Conservation (phyloP, 2,797 vertebrate genomes). For the Chelidonichthys spinosus region DNA sequence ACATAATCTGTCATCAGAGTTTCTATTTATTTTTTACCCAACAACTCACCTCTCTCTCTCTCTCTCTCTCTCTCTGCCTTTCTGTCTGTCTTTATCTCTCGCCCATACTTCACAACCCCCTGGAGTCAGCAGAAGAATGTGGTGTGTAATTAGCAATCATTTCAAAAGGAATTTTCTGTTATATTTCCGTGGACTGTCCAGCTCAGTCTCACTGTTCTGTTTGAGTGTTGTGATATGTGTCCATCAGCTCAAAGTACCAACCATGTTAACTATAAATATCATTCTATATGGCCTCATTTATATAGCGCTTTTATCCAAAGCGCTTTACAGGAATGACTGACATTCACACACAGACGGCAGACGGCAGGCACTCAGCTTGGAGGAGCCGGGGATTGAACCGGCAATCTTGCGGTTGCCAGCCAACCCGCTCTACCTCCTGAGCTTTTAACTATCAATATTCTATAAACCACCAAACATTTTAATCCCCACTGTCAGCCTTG, state of each 20-base stretch:
- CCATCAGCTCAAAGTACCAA: constrained; percentile 1
- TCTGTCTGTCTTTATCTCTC: constrained; percentile 32
- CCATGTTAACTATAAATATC: constrained; percentile 6
- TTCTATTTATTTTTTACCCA: constrained; percentile 16
- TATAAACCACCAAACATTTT: no score
- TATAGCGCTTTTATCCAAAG: no score
- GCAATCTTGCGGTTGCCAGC: no score
- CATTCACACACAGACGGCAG: no score
- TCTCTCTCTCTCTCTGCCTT: background rate
- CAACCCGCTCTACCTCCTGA: no score
- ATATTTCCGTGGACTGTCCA: constrained; percentile 43
- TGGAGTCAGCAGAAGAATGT: constrained; percentile 58
- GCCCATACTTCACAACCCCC: constrained; percentile 61
- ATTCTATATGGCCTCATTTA: no score
- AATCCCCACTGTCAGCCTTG: no score
- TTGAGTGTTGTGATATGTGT: constrained; percentile 9
- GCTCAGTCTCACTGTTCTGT: constrained; percentile 6
- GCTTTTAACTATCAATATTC: no score
- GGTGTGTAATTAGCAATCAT: constrained; percentile 60
- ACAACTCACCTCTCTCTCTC: background rate
- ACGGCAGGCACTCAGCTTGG: no score
- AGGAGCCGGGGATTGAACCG: no score
- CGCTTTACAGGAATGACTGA: no score
- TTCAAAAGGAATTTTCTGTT: constrained; percentile 42
- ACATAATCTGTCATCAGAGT: constrained; percentile 14